Conservation (phyloP, 1,140 invertebrate genomes). For the Habropoda laboriosa region DNA sequence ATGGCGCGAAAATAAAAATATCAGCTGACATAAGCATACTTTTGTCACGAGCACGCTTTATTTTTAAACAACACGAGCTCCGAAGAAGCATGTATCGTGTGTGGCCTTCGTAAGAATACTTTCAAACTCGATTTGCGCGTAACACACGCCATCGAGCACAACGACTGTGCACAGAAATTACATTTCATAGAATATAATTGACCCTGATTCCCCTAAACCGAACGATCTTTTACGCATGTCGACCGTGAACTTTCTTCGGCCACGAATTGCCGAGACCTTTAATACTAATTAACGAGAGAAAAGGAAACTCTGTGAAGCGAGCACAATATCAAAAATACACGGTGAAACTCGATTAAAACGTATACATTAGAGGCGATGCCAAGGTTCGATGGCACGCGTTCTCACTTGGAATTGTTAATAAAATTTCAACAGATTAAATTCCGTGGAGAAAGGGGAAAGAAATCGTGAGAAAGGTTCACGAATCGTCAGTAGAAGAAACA, state of each 20-base stretch:
- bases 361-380: neutral
- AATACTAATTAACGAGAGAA: slow-evolving; percentile 8
- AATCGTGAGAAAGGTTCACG: slow-evolving; percentile 3
- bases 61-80: neutral
- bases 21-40: neutral
- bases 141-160: slow-evolving; percentile 17
- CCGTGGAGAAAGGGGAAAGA: slow-evolving; percentile 11
- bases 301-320: neutral
- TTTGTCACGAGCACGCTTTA: neutral
- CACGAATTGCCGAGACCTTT: neutral
- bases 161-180: slow-evolving; percentile 27
- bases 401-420: neutral
- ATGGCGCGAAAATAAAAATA: slow-evolving; percentile 4
- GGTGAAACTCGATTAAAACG: neutral
- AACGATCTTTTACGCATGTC: slow-evolving; percentile 3
- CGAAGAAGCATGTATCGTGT: no score
- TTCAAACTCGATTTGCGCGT: neutral
- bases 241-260: slow-evolving; percentile 23
- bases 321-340: neutral
- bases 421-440: slow-evolving; percentile 3
- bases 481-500: neutral
- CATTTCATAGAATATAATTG: slow-evolving; percentile 33
- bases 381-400: no score
- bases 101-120: neutral
- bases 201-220: slow-evolving; percentile 19